Evolutionary conservation across 2,113 vertebrate species (phyloP).

Genomic region (Trachemys scripta): DNA sequence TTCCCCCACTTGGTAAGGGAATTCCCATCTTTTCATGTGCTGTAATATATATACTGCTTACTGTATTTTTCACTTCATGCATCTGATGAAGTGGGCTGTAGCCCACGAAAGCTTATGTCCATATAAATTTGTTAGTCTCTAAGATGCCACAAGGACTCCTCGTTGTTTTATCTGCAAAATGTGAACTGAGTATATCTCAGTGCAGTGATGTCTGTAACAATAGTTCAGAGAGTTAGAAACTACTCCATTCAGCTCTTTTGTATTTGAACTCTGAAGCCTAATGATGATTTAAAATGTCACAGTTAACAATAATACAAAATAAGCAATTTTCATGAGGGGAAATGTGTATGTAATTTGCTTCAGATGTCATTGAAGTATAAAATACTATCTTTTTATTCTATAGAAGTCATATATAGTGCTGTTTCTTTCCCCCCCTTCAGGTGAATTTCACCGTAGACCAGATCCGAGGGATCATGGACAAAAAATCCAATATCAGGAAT

Average conservation of each 20-base stretch:
- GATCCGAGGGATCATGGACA: constrained; percentile 72
- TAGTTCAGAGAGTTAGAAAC: not conserved
- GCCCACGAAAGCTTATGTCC: too few relatives aligned
- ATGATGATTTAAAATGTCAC: not conserved
- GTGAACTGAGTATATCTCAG: not conserved
- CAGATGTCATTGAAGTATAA: not conserved
- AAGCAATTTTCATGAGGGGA: not conserved
- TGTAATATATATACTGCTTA: too few relatives aligned
- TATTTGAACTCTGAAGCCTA: not conserved
- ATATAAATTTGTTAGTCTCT: too few relatives aligned
- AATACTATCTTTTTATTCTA: not conserved
- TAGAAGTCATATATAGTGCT: not conserved
- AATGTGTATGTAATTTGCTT: not conserved
- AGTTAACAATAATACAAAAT: not conserved
- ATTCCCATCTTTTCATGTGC: too few relatives aligned
- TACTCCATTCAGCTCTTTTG: not conserved
- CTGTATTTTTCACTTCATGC: too few relatives aligned
- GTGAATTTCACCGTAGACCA: constrained; percentile 74
- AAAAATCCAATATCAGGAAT: constrained; percentile 76
- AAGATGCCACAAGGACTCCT: too few relatives aligned
- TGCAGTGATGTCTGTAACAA: not conserved
- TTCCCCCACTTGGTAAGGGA: too few relatives aligned
- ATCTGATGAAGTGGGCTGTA: too few relatives aligned
- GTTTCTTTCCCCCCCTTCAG: not conserved
- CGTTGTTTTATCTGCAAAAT: not conserved